phyloP scores from a whole-genome alignment of 2,113 vertebrate species.

The Daphoenositta chrysoptera region DNA sequence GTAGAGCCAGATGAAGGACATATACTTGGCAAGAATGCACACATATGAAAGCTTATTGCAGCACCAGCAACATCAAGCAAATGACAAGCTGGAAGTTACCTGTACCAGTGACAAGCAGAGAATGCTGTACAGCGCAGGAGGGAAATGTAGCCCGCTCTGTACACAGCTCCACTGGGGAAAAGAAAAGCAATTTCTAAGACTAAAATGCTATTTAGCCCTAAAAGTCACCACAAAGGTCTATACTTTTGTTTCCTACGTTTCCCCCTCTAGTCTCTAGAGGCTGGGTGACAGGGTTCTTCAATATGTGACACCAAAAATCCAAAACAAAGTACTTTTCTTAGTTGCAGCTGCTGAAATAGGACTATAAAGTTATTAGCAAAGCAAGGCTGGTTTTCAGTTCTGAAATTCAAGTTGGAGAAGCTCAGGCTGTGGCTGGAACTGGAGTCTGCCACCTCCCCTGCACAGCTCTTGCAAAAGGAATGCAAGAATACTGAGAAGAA shows the following conservation, averaged over 20 bases:
- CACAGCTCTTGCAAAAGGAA: not conserved
- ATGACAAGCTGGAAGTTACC: not conserved
- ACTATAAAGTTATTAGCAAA: not conserved
- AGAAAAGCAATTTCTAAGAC: not conserved
- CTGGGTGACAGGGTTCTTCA: not conserved
- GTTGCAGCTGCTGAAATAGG: not conserved
- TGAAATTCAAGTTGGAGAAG: not conserved
- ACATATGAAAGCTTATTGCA: not conserved
- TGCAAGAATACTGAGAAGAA: not conserved
- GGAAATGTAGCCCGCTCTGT: not conserved
- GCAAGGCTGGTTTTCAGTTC: not conserved
- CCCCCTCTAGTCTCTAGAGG: not conserved
- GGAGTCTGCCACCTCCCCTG: not conserved
- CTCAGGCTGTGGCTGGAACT: not conserved
- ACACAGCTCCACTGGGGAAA: not conserved
- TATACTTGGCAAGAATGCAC: not conserved
- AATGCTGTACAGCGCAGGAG: accelerated
- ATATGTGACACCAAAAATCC: not conserved
- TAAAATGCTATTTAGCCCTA: not conserved
- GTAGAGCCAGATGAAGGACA: not conserved
- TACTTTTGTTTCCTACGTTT: not conserved
- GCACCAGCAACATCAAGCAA: not conserved
- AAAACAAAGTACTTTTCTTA: not conserved
- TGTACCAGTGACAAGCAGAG: not conserved
- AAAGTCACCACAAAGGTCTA: not conserved